These are phyloP conservation scores for Puffinus mauretanicus DNA, from an alignment of 2,113 vertebrate genomes.

Conservation along the genomic window DNA sequence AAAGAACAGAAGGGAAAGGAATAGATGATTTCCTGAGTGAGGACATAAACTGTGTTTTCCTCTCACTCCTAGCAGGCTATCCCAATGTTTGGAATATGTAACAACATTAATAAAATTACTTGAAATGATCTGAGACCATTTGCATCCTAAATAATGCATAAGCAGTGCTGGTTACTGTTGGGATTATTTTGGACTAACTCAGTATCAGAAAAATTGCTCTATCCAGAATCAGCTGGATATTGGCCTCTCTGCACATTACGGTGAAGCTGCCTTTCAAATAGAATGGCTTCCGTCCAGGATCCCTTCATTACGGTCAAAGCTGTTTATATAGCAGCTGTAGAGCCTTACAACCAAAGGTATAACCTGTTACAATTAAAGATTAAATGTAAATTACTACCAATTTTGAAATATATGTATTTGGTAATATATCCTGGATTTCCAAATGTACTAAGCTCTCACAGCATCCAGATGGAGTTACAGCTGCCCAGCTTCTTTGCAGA, in stretches of 20 bases:
- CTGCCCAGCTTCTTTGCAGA: not conserved
- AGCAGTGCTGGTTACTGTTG: not conserved
- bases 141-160: slow-evolving; percentile 12
- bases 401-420: not conserved
- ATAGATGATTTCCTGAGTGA: not conserved
- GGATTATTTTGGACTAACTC: not conserved
- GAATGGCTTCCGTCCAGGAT: not conserved
- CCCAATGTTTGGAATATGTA: not conserved
- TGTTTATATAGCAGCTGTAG: not conserved
- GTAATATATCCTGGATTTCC: not conserved
- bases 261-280: not conserved
- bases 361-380: not conserved
- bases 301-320: not conserved
- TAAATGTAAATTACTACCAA: not conserved
- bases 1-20: not conserved
- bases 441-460: not conserved
- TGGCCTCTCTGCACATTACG: not conserved
- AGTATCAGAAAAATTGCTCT: not conserved
- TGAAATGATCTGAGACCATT: not conserved
- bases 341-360: not conserved
- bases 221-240: not conserved
- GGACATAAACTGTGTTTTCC: not conserved
- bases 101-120: not conserved
- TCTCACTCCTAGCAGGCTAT: not conserved
- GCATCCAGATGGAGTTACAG: not conserved